A percentile compares a stretch with the other conserved stretches of the same genome.
Conservation (phyloP, 1,140 invertebrate species). For the Heterodera carotae region DNA sequence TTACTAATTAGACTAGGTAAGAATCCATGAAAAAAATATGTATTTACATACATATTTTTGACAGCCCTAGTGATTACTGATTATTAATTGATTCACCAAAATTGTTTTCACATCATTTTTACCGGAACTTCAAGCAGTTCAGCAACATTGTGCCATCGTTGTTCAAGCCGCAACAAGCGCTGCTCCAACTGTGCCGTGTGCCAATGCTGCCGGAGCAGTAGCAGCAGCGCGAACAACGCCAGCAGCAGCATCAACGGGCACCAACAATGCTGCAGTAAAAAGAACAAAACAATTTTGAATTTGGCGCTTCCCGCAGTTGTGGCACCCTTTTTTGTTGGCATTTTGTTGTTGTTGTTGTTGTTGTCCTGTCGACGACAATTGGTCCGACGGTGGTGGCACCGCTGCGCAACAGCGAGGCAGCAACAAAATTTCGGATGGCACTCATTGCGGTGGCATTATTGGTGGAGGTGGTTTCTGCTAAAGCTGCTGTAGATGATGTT, state of each 20-base stretch:
- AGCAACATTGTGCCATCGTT: not conserved
- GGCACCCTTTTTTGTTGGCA: not conserved
- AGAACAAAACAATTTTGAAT: not conserved
- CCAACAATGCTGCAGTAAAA: not conserved
- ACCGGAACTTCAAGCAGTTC: not conserved
- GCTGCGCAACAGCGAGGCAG: too few relatives aligned
- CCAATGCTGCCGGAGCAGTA: not conserved
- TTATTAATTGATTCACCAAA: too few relatives aligned
- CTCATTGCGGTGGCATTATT: too few relatives aligned
- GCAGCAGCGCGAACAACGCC: not conserved
- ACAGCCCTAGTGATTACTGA: too few relatives aligned
- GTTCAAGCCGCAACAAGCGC: not conserved
- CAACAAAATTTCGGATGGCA: too few relatives aligned
- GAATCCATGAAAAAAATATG: too few relatives aligned
- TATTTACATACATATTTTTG: too few relatives aligned
- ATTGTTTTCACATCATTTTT: not conserved
- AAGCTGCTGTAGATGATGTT: not conserved
- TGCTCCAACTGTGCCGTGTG: not conserved
- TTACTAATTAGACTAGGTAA: too few relatives aligned
- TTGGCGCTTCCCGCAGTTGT: not conserved
- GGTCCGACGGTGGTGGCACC: not conserved
- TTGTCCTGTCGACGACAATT: too few relatives aligned
- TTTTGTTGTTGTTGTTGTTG: not conserved
- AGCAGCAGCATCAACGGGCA: not conserved
- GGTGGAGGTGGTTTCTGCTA: too few relatives aligned